Evolutionary conservation across 2,113 vertebrate genomes (phyloP).

Genomic region (Oncorhynchus clarkii): DNA sequence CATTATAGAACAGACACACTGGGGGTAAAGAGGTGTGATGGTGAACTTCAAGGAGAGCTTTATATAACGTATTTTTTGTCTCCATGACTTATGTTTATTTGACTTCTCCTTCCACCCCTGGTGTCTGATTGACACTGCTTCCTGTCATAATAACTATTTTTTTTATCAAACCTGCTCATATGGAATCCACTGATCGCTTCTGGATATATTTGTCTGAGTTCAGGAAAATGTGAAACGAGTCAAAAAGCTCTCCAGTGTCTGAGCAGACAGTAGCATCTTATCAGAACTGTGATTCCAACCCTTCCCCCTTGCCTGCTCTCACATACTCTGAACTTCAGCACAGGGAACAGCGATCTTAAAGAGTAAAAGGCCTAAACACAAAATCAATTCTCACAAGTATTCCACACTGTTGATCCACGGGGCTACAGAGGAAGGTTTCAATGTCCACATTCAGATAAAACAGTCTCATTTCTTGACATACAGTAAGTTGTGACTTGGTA

Average conservation of each 20-base stretch:
- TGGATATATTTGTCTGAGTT: conserved; percentile 80
- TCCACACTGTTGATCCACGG: conserved; percentile 55
- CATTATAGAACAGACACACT: conserved; percentile 77
- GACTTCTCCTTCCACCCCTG: conserved; percentile 69
- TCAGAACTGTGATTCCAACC: conserved; percentile 69
- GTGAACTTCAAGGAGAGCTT: conserved; percentile 77
- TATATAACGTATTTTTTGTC: conserved; percentile 79
- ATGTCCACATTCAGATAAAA: conserved; percentile 48
- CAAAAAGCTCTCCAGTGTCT: conserved; percentile 73
- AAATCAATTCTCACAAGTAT: conserved; percentile 29
- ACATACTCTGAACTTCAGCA: conserved; percentile 61
- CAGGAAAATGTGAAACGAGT: conserved; percentile 75
- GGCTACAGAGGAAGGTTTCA: conserved; percentile 50
- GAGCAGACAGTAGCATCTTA: conserved; percentile 68
- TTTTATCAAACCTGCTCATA: conserved; percentile 46
- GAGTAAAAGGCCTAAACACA: conserved; percentile 66
- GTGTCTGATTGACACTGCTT: conserved; percentile 75
- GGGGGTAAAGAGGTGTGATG: conserved; percentile 78
- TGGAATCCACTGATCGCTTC: conserved; percentile 75
- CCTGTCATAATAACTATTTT: conserved; percentile 77
- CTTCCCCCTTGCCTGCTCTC: conserved; percentile 52
- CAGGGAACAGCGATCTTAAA: conserved; percentile 55
- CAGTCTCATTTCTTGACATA: conserved; percentile 2
- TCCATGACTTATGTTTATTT: conserved; percentile 76
- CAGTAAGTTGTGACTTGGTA: not conserved